Evolutionary conservation across 2,888 invertebrate genomes (phyloP), one percentile per base, ranked within the genome.

Genomic region (Polyommatus icarus): DNA sequence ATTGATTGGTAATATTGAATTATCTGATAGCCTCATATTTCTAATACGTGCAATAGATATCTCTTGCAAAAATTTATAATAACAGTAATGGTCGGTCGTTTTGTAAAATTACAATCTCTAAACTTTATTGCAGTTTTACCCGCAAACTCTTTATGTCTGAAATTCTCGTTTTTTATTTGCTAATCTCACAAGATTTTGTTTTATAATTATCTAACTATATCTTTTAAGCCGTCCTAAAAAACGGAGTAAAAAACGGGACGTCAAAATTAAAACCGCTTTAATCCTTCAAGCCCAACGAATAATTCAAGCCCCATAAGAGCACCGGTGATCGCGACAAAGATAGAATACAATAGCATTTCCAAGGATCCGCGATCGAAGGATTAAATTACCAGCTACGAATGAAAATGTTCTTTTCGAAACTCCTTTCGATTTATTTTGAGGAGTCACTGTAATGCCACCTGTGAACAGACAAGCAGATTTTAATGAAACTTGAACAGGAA

Each of bases 1-100:
- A 59, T 59, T 59, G n/a, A 59, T 67, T 67, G 67, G 67, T 29
- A 67, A 67, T 29, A 29, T 67, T 67, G 29, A 67, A 6, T 67
- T 67, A 15, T 67, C 67, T 67, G 67, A 29, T 67, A 67, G 15
- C 67, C 61, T 20, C 7, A 24, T 24, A 12, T 10, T 12, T 29
- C 6, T 67, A 15, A 67, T 67, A 67, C 15, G 29, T 67, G 67
- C 29, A 67, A 29, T 67, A 67, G 12, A 61, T 12, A 67, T 29
- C 29, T 24, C 61, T 67, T 67, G 29, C 67, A 67, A 67, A 67
- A 67, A 67, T 29, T 24, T 67, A 29, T 29, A 24, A 8, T 24
- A 29, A 24, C 15, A n/a, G n/a, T n/a, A n/a, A n/a, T n/a, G 1
- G 29, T 29, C 15, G 5, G 12, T 15, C 3, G 20, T 20, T 24